Evolutionary conservation across 2,888 invertebrate species (phyloP).

Genomic region (Mythimna impura): DNA sequence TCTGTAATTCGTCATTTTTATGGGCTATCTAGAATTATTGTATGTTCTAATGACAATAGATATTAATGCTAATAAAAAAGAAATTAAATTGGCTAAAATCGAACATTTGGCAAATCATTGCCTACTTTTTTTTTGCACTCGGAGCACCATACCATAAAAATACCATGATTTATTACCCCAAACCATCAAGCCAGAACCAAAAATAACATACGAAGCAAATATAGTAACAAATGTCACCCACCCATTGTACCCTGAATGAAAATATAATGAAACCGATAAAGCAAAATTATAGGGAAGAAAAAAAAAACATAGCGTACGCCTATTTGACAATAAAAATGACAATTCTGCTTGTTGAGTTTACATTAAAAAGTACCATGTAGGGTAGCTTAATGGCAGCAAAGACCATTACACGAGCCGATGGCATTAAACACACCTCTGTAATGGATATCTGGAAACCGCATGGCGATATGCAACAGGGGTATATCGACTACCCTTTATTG

Average conservation of each 20-base stretch:
- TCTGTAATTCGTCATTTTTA: not conserved
- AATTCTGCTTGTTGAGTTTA: conserved; percentile 83
- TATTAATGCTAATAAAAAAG: not conserved
- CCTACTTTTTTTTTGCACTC: conserved; percentile 27
- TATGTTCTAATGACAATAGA: not conserved
- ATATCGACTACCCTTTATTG: conserved; percentile 72
- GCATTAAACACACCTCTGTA: conserved; percentile 84
- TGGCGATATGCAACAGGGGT: conserved; percentile 79
- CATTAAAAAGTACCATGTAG: conserved; percentile 83
- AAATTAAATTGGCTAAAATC: conserved; percentile 1
- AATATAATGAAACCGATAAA: conserved; percentile 85
- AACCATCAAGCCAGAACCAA: conserved; percentile 45
- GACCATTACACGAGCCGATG: conserved; percentile 83
- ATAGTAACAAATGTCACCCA: conserved; percentile 69
- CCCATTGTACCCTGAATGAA: conserved; percentile 73
- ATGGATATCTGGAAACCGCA: conserved; percentile 79
- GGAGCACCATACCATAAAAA: conserved; percentile 37
- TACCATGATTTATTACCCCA: conserved; percentile 58
- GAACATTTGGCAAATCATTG: conserved; percentile 49
- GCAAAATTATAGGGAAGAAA: conserved; percentile 79
- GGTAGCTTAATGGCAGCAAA: conserved; percentile 83
- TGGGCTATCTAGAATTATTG: not conserved
- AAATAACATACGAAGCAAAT: conserved; percentile 59
- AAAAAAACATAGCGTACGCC: conserved; percentile 78
- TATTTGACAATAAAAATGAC: conserved; percentile 82